Evolutionary conservation across 2,888 invertebrate species (phyloP).

Genomic region (Danaus chrysippus): DNA sequence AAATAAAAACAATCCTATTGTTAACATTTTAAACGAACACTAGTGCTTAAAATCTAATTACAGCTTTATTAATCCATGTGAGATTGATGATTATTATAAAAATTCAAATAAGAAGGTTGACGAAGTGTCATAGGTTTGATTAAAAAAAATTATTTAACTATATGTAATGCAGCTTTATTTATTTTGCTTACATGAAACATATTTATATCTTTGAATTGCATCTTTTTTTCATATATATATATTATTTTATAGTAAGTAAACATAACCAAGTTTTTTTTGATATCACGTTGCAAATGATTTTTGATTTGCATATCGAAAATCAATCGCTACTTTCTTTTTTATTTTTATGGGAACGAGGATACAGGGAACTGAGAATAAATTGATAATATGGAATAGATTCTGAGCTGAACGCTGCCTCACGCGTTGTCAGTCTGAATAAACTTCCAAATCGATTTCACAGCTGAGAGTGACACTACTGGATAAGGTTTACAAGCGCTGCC

Average conservation of each 20-base stretch:
- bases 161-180: too few species aligned
- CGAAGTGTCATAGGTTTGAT: too few species aligned
- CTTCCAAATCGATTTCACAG: slow-evolving; percentile 75
- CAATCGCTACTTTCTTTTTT: slow-evolving; percentile 3
- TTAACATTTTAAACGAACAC: too few species aligned
- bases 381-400: slow-evolving; percentile 59
- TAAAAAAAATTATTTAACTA: too few species aligned
- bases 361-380: slow-evolving; percentile 23
- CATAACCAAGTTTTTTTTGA: not conserved
- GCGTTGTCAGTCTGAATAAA: slow-evolving; percentile 76
- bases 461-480: slow-evolving; percentile 73
- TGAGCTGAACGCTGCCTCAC: slow-evolving; percentile 56
- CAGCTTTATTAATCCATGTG: too few species aligned
- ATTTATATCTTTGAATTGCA: too few species aligned
- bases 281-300: not conserved
- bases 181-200: too few species aligned
- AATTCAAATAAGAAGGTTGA: too few species aligned
- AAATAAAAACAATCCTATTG: too few species aligned
- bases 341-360: slow-evolving; percentile 1
- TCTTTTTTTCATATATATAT: not conserved
- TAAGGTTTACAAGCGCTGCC: slow-evolving; percentile 55
- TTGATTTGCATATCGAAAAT: slow-evolving; percentile 6
- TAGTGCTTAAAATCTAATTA: too few species aligned
- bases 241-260: not conserved
- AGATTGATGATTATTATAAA: too few species aligned